Evolutionary conservation across 2,888 invertebrate genomes (phyloP), one percentile per base, ranked within the genome.

Genomic region (Frankliniella fusca): DNA sequence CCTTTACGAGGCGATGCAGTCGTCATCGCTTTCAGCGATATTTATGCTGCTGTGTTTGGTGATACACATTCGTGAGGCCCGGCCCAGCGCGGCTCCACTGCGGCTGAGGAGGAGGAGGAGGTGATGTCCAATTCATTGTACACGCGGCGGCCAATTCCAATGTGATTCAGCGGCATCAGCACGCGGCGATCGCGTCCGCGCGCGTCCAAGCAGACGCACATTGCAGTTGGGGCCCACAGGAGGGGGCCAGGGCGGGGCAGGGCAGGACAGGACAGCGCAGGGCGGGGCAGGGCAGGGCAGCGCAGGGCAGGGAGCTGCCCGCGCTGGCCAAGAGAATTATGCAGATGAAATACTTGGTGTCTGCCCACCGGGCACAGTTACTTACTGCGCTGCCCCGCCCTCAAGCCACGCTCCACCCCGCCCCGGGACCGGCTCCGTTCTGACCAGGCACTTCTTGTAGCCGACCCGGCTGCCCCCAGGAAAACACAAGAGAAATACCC

Each of bases 401-500:
- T n/a, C n/a, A n/a, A n/a, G n/a, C n/a, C n/a, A n/a, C 38, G 38
- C 38, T 5, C 38, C 38, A 5, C 38, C 38, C 38, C 38, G 38
- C 38, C 38, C 38, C 38, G 38, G 38, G 38, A 38, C 38, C 38
- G 38, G 38, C 38, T 38, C 38, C 38, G 38, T 38, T 70, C 70
- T 70, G 70, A 70, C 70, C 70, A 70, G 70, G 70, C 70, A 70
- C 70, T 70, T 70, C 70, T n/a, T 70, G 70, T 70, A 70, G 70
- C 70, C 38, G 38, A 38, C 38, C 38, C 38, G 38, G 38, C 38
- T 38, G 38, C 38, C 38, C 38, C 27, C 70, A 23, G 23, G 70
- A 70, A 70, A 70, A 70, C 70, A 70, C 70, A 70, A 70, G 70
- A 70, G 70, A 70, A 70, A 70, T 70, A 70, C 70, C 70, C 70